A percentile compares a stretch with the other conserved stretches of the same genome.
phyloP scores from a whole-genome alignment of 35 echinoderm and acorn worm species.

The Ophioderma brevispina region DNA sequence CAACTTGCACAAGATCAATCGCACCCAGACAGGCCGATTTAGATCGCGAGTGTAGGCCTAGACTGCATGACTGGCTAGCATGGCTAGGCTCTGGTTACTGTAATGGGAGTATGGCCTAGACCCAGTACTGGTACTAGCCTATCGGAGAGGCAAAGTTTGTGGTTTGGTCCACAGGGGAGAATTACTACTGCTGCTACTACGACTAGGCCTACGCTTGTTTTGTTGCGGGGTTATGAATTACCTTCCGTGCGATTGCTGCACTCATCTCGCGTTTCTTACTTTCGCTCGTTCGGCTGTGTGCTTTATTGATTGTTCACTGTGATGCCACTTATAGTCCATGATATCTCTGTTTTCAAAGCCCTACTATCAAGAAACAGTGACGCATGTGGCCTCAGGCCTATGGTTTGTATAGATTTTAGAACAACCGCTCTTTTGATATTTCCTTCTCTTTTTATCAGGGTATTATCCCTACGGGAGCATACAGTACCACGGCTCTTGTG shows the following conservation, averaged over 20 bases:
- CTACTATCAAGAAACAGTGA: neutral
- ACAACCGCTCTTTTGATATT: constrained; percentile 8
- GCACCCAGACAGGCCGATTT: no score
- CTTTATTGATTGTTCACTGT: neutral
- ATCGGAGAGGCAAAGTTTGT: neutral
- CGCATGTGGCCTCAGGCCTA: constrained; percentile 8
- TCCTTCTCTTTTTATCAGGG: neutral
- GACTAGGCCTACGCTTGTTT: neutral
- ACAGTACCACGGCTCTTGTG: neutral
- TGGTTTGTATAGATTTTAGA: constrained; percentile 26
- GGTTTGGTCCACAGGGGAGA: neutral
- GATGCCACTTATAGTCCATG: constrained; percentile 8
- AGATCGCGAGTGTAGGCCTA: no score
- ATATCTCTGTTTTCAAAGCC: constrained; percentile 48
- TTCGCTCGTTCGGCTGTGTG: constrained; percentile 31
- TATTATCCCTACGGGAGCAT: neutral
- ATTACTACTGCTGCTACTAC: neutral
- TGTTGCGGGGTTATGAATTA: neutral
- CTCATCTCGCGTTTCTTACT: neutral
- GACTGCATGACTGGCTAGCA: no score
- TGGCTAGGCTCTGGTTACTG: no score
- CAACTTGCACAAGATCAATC: neutral
- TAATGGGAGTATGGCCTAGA: no score
- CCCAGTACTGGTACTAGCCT: no score
- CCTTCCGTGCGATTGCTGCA: neutral